Evolutionary conservation across 2,797 vertebrate genomes (phyloP).

Genomic region (Selene dorsalis): DNA sequence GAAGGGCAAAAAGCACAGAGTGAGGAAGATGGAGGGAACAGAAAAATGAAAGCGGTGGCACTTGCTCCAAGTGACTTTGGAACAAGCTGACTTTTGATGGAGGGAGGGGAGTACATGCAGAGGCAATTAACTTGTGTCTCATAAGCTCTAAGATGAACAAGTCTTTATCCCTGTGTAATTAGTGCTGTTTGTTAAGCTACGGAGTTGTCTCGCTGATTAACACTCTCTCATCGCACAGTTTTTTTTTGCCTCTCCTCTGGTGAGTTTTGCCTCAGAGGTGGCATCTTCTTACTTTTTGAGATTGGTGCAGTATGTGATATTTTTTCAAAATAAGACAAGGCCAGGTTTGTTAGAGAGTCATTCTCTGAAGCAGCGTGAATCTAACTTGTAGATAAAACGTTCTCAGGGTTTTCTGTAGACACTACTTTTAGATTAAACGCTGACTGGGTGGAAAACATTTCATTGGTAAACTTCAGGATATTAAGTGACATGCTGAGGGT

Average conservation of each 20-base stretch:
- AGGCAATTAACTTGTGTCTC: constrained; percentile 85
- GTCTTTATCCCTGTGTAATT: constrained; percentile 85
- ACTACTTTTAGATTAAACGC: constrained; percentile 41
- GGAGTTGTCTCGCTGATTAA: constrained; percentile 78
- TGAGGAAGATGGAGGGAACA: constrained; percentile 12
- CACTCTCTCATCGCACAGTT: constrained; percentile 52
- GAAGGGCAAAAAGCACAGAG: neutral
- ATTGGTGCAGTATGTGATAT: neutral
- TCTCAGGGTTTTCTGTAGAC: neutral
- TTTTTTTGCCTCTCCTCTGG: constrained; percentile 44
- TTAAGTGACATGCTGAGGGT: constrained; percentile 4
- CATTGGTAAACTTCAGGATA: constrained; percentile 10
- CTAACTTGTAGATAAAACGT: constrained; percentile 17
- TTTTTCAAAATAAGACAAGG: constrained; percentile 1
- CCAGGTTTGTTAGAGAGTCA: neutral
- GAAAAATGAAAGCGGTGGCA: constrained; percentile 39
- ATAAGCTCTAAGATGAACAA: constrained; percentile 84
- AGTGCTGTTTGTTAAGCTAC: constrained; percentile 84
- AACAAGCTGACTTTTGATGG: constrained; percentile 66
- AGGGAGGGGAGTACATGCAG: constrained; percentile 68
- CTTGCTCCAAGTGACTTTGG: constrained; percentile 64
- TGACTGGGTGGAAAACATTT: constrained; percentile 34
- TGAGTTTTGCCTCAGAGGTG: constrained; percentile 22
- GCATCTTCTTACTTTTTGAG: constrained; percentile 24
- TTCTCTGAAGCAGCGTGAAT: neutral